phyloP scores from a whole-genome alignment of 2,113 vertebrate species.

The Odobenus rosmarus region DNA sequence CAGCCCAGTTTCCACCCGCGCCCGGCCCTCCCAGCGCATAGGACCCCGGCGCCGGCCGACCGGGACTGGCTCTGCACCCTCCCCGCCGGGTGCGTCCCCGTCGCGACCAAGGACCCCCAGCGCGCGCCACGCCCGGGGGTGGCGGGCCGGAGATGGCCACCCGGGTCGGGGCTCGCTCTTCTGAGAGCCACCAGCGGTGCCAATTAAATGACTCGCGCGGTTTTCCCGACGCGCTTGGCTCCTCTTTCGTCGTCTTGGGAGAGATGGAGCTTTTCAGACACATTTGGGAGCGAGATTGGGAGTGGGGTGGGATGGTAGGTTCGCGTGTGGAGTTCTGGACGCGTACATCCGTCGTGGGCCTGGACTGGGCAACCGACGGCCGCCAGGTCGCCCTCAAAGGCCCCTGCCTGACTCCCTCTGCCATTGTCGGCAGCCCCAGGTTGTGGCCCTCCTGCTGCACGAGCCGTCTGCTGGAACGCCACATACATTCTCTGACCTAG shows the following conservation, averaged over 20 bases:
- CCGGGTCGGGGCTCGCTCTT: background rate
- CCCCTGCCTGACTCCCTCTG: no score
- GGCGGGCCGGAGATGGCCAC: accelerated
- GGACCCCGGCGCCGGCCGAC: no score
- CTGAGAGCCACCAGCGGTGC: background rate
- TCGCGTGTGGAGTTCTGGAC: background rate
- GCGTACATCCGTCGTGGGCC: accelerated
- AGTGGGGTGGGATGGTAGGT: no score
- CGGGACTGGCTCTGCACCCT: background rate
- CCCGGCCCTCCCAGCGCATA: background rate
- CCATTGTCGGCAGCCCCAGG: background rate
- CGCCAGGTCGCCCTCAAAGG: accelerated
- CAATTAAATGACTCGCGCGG: no score
- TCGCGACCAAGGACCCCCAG: constrained; percentile 72
- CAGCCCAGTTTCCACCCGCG: background rate
- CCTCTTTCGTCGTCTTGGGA: background rate
- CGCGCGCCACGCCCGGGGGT: background rate
- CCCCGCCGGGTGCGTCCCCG: background rate
- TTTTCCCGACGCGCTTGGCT: background rate
- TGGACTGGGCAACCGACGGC: no score
- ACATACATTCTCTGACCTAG: background rate
- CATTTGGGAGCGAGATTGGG: no score
- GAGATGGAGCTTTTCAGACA: no score
- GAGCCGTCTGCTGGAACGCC: background rate
- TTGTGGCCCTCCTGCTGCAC: background rate